Conservation (phyloP, 2,797 vertebrate genomes). For the Momotus momota region DNA sequence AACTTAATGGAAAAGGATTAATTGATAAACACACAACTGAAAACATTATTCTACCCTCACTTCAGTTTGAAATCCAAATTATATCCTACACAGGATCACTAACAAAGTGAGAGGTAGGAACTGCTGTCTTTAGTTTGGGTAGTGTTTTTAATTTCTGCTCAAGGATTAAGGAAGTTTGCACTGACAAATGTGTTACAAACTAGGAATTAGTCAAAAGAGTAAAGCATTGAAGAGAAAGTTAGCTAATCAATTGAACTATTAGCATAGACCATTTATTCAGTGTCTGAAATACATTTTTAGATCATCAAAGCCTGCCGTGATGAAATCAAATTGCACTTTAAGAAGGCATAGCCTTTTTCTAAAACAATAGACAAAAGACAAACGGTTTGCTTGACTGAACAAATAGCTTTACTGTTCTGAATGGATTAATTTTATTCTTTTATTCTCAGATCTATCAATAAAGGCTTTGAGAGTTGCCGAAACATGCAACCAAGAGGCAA, state of each 20-base stretch:
- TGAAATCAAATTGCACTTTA: not conserved
- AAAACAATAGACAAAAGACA: not conserved
- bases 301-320: not conserved
- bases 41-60: not conserved
- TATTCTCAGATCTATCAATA: not conserved
- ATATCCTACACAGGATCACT: not conserved
- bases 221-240: not conserved
- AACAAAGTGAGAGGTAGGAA: not conserved
- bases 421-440: not conserved
- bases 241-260: not conserved
- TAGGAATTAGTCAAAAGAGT: not conserved
- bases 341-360: not conserved
- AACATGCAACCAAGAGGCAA: not conserved
- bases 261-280: not conserved
- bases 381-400: not conserved
- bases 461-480: not conserved
- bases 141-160: not conserved
- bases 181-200: not conserved
- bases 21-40: not conserved
- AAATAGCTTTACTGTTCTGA: not conserved
- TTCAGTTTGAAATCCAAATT: not conserved
- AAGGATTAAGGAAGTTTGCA: not conserved
- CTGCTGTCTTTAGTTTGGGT: not conserved
- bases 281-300: not conserved
- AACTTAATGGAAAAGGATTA: not conserved